A percentile compares a stretch with the other conserved stretches of the same genome.
These are phyloP conservation scores for Chaenocephalus aceratus DNA, from an alignment of 2,113 vertebrate species.

Conservation along the genomic window DNA sequence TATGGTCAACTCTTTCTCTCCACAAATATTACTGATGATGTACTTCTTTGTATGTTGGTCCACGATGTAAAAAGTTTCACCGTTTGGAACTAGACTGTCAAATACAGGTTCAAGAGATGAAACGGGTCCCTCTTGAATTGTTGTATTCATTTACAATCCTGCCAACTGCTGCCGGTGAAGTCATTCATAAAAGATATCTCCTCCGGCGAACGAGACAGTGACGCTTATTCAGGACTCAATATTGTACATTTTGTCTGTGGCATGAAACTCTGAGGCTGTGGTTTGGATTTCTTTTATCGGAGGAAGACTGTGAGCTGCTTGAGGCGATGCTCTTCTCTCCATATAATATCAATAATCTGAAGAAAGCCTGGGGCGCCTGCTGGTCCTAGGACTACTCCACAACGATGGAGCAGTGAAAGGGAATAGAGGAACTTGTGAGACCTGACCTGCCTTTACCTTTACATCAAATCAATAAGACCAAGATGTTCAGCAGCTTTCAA, in stretches of 20 bases:
- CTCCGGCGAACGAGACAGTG: not conserved
- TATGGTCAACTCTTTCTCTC: not conserved
- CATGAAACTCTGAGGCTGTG: not conserved
- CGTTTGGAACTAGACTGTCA: not conserved
- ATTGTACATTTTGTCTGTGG: not conserved
- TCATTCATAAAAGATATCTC: slow-evolving; percentile 18
- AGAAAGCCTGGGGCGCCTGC: not conserved
- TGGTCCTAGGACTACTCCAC: slow-evolving; percentile 4
- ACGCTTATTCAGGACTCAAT: not conserved
- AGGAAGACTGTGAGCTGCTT: not conserved
- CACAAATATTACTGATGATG: not conserved
- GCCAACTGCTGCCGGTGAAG: not conserved
- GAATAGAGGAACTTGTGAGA: not conserved
- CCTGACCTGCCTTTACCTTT: not conserved
- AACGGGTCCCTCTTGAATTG: not conserved
- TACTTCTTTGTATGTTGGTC: not conserved
- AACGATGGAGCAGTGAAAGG: not conserved
- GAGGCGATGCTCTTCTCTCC: slow-evolving; percentile 4
- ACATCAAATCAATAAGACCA: not conserved
- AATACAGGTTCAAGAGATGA: slow-evolving; percentile 5
- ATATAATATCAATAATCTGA: not conserved
- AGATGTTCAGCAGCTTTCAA: slow-evolving; percentile 2
- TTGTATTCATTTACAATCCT: slow-evolving; percentile 19
- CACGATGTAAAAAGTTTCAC: not conserved
- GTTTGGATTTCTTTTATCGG: slow-evolving; percentile 15